Conservation (phyloP, 2,888 invertebrate species). For the Eristalinus aeneus region DNA sequence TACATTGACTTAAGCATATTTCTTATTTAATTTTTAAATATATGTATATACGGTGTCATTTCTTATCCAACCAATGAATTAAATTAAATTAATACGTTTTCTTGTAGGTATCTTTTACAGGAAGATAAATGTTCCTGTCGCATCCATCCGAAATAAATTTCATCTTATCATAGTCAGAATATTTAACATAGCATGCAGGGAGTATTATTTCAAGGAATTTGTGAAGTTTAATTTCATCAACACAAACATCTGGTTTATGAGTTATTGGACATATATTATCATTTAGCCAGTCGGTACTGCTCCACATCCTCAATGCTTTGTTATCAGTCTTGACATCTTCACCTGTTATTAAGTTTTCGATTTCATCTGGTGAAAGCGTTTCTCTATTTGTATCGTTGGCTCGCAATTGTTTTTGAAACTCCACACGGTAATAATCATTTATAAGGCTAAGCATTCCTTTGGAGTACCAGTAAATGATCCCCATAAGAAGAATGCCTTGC, state of each 20-base stretch:
- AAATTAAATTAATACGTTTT: background rate
- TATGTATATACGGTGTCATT: background rate
- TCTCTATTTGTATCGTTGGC: background rate
- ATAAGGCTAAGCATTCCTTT: constrained; percentile 87
- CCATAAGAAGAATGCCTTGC: constrained; percentile 85
- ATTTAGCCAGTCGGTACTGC: background rate
- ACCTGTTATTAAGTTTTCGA: constrained; percentile 29
- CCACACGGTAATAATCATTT: constrained; percentile 87
- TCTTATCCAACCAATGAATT: too few species aligned
- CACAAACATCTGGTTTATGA: constrained; percentile 21
- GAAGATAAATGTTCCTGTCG: background rate
- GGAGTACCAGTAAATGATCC: constrained; percentile 88
- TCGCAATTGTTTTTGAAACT: constrained; percentile 83
- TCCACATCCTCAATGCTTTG: background rate
- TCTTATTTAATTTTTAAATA: too few species aligned
- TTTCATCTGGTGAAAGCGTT: constrained; percentile 22
- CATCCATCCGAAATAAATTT: background rate
- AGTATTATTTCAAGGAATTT: constrained; percentile 33
- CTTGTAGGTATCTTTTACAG: background rate
- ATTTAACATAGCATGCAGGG: constrained; percentile 16
- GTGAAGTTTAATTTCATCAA: constrained; percentile 19
- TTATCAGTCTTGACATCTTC: background rate
- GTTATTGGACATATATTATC: background rate
- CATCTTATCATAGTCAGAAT: background rate
- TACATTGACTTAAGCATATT: too few species aligned